Evolutionary conservation across 2,113 vertebrate genomes (phyloP).

Genomic region (Fulmarus glacialis): DNA sequence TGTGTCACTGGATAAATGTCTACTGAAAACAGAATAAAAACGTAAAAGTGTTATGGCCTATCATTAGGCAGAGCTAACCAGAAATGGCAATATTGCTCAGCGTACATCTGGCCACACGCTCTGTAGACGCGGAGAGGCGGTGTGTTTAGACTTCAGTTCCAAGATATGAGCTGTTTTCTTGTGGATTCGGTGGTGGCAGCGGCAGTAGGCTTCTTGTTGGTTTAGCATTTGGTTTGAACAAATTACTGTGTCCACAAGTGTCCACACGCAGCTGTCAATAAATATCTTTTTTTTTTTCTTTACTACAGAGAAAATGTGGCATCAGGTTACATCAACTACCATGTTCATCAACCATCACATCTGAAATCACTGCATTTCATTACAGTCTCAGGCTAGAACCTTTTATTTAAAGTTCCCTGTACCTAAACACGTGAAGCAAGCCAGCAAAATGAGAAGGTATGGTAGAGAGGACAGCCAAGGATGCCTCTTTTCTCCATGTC

Average conservation of each 20-base stretch:
- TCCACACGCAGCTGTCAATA: background rate
- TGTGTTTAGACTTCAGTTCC: conserved; percentile 52
- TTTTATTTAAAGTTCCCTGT: background rate
- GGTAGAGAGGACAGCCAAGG: background rate
- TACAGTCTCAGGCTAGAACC: background rate
- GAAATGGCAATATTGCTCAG: conserved; percentile 37
- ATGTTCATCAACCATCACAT: background rate
- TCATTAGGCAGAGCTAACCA: conserved; percentile 30
- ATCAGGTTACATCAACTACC: background rate
- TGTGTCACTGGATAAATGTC: conserved; percentile 35
- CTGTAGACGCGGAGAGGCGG: background rate
- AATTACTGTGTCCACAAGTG: background rate
- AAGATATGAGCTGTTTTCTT: conserved; percentile 36
- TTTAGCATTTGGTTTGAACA: conserved; percentile 39
- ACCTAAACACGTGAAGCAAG: background rate
- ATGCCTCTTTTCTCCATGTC: background rate
- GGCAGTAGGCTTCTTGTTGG: background rate
- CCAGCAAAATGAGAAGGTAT: background rate
- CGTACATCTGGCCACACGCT: background rate
- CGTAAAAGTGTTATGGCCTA: conserved; percentile 14
- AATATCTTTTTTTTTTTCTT: background rate
- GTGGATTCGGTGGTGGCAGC: background rate
- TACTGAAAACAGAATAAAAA: conserved; percentile 58
- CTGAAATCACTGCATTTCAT: background rate
- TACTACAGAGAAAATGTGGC: background rate